Base-by-base conservation (phyloP, 2,113 vertebrate species). In the Chaetodon auriga region DNA sequence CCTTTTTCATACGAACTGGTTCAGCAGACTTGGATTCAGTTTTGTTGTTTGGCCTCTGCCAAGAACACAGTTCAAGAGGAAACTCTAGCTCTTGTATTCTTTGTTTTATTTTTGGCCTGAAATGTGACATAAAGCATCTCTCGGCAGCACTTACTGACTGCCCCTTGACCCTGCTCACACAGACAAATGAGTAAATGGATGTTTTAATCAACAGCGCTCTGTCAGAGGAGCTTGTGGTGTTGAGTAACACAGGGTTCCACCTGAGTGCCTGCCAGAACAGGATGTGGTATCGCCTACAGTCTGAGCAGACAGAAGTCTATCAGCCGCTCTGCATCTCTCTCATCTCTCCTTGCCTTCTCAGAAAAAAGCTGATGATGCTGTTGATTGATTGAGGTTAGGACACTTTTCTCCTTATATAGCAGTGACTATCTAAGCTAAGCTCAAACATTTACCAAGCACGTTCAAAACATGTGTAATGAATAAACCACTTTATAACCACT, bases 231-330 rank as follows among this genome's bases (percentile, higher is more conserved):
- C 35, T 49, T 83, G 74, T 77, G 51, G 62, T 78, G 84, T 92
- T 91, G 68, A 86, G 88, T 79, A 93, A 90, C 38, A 45, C 19
- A 64, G 64, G 65, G 81, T 53, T 85, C 81, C 75, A 82, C 74
- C 66, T 86, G 70, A 84, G 46, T 69, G 62, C 63, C 65, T 89
- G 51, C 69, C 63, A 75, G 83, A 89, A 94, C 93, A 93, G 95
- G 95, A 96, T 95, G 94, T 96, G 95, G 95, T 93, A 23, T 84
- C 18, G 25, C 58, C 64, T 43, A 83, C 79, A 82, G 65, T 83
- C 85, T 60, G 57, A 91, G 68, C 83, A 85, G 45, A 85, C 72
- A 75, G 23, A 82, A 85, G 82, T 80, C 60, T 78, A 54, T 79
- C 81, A 77, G 53, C 68, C 78, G 54, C 68, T 48, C n/a, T 80